phyloP scores from a whole-genome alignment of 1,140 invertebrate genomes.

The Argopecten irradians region DNA sequence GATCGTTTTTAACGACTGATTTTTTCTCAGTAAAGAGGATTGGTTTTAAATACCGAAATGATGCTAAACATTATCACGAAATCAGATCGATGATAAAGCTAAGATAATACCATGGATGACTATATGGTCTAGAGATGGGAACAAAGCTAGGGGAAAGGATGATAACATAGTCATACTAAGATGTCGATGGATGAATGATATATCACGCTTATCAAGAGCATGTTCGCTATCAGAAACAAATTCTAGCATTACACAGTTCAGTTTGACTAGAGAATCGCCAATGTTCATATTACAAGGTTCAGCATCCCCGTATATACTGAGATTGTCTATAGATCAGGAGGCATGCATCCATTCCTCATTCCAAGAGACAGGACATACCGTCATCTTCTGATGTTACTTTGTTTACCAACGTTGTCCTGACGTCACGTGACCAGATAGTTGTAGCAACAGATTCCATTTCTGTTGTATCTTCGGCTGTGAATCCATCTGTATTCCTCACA shows the following conservation, averaged over 20 bases:
- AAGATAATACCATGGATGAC: neutral
- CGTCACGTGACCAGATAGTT: neutral
- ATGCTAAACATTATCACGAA: neutral
- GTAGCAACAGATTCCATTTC: neutral
- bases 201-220: neutral
- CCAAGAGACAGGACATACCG: neutral
- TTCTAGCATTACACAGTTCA: neutral
- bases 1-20: too few species aligned
- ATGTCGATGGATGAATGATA: neutral
- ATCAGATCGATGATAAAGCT: neutral
- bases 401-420: neutral
- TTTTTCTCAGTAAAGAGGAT: neutral
- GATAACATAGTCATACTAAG: neutral
- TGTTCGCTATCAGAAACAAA: neutral
- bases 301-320: neutral
- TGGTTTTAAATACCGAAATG: neutral
- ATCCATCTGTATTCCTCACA: neutral
- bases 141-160: neutral
- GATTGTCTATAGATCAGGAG: neutral
- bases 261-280: neutral
- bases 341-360: conserved; percentile 8
- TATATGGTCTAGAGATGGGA: neutral
- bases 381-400: neutral
- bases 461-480: neutral
- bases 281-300: neutral